Conservation (phyloP, 2,888 invertebrate species). For the Iselma pallidipennis region DNA sequence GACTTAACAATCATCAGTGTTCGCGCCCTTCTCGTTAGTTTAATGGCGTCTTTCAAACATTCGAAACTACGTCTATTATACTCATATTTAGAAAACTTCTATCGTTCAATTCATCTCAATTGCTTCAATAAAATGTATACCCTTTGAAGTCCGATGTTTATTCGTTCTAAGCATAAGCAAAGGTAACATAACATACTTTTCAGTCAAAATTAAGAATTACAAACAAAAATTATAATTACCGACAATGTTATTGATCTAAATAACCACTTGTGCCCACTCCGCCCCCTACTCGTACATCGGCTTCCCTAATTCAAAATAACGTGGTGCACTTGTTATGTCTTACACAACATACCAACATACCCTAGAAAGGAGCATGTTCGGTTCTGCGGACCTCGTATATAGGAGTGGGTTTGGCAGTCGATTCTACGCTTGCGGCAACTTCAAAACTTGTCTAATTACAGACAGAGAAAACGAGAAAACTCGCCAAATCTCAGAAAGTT, state of each 20-base stretch:
- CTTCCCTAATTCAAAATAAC: too few species aligned
- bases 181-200: too few species aligned
- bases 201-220: too few species aligned
- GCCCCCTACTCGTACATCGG: too few species aligned
- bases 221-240: too few species aligned
- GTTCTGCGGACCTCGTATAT: constrained; percentile 17
- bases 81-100: constrained; percentile 20
- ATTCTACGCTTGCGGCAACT: constrained; percentile 42
- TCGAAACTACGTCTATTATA: constrained; percentile 32
- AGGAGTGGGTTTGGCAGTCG: constrained; percentile 39
- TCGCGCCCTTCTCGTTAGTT: constrained; percentile 36
- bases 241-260: too few species aligned
- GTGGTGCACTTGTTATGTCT: too few species aligned
- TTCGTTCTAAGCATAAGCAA: too few species aligned
- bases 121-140: not conserved
- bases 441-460: constrained; percentile 49
- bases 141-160: too few species aligned
- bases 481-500: constrained; percentile 47
- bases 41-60: constrained; percentile 33
- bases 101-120: constrained; percentile 4
- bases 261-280: too few species aligned
- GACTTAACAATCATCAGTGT: constrained; percentile 35
- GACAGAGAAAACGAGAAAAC: constrained; percentile 45
- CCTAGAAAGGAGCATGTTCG: constrained; percentile 13
- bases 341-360: constrained; percentile 20